phyloP scores from a whole-genome alignment of 1,140 invertebrate genomes.

The Drosophila parvula region DNA sequence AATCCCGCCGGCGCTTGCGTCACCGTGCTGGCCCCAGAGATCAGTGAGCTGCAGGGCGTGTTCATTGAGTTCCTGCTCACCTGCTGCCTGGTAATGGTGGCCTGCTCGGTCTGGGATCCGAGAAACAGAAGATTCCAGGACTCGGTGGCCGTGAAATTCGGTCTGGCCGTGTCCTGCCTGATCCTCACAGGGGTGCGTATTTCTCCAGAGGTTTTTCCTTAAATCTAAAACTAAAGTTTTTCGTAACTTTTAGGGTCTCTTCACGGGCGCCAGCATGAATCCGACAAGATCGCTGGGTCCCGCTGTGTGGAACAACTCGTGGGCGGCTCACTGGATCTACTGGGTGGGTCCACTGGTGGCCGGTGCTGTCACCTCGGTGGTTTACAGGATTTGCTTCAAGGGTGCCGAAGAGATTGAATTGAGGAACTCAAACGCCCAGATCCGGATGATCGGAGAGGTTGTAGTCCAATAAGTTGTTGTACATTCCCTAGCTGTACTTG shows the following conservation, averaged over 20 bases:
- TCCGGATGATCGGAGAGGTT: conserved; percentile 54
- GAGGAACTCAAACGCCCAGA: conserved; percentile 39
- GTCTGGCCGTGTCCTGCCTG: conserved; percentile 86
- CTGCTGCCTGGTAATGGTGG: conserved; percentile 86
- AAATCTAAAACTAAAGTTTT: not conserved
- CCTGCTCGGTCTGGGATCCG: conserved; percentile 87
- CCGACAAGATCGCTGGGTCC: conserved; percentile 91
- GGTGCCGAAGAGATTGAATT: conserved; percentile 55
- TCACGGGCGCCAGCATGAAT: conserved; percentile 92
- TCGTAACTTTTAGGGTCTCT: conserved; percentile 85
- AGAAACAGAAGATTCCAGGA: conserved; percentile 86
- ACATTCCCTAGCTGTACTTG: not conserved
- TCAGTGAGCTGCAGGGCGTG: conserved; percentile 84
- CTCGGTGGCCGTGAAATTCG: conserved; percentile 86
- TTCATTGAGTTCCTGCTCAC: conserved; percentile 87
- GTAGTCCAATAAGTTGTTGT: conserved; percentile 9
- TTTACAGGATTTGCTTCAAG: conserved; percentile 86
- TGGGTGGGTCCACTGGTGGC: conserved; percentile 89
- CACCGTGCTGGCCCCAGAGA: conserved; percentile 85
- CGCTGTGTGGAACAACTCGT: conserved; percentile 89
- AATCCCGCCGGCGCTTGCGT: conserved; percentile 85
- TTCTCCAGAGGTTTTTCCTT: not conserved
- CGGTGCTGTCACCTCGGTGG: conserved; percentile 85
- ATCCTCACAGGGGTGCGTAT: conserved; percentile 85
- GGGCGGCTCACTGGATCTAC: conserved; percentile 91